Conservation (phyloP, 2,888 invertebrate genomes). For the Fragum whitleyi region DNA sequence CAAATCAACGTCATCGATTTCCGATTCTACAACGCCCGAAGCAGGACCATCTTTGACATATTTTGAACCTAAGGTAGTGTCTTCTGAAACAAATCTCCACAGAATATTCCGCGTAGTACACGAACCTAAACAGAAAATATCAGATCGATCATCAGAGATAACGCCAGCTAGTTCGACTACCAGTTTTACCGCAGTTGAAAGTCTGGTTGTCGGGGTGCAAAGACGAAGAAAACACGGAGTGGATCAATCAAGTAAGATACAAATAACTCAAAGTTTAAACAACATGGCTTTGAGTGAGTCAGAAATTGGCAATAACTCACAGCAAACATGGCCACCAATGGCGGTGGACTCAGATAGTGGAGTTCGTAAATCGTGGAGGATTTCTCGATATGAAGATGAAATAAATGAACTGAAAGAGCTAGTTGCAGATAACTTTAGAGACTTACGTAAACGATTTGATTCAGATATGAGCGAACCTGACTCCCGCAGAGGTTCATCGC, state of each 20-base stretch:
- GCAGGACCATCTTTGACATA: constrained; percentile 35
- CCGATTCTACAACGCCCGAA: constrained; percentile 47
- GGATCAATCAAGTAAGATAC: constrained; percentile 22
- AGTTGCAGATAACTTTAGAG: constrained; percentile 71
- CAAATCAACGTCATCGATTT: constrained; percentile 58
- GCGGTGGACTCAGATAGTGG: constrained; percentile 57
- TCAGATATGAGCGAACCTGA: constrained; percentile 72
- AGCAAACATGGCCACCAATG: constrained; percentile 68
- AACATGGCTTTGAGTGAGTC: constrained; percentile 60
- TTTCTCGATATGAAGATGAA: constrained; percentile 75
- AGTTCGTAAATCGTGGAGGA: constrained; percentile 65
- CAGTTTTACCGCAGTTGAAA: neutral
- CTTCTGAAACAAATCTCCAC: constrained; percentile 69
- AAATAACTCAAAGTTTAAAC: constrained; percentile 51
- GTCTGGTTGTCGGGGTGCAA: neutral
- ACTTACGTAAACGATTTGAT: constrained; percentile 71
- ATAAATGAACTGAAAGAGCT: constrained; percentile 72
- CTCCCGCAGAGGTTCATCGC: constrained; percentile 59
- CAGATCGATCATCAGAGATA: constrained; percentile 9
- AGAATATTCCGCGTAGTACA: constrained; percentile 71
- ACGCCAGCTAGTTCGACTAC: constrained; percentile 7
- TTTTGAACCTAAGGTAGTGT: constrained; percentile 70
- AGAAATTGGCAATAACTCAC: constrained; percentile 55
- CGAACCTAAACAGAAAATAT: constrained; percentile 48
- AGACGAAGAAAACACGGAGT: constrained; percentile 29